Base-by-base conservation (phyloP, 1,140 invertebrate species). In the Brachystomella parvula region DNA sequence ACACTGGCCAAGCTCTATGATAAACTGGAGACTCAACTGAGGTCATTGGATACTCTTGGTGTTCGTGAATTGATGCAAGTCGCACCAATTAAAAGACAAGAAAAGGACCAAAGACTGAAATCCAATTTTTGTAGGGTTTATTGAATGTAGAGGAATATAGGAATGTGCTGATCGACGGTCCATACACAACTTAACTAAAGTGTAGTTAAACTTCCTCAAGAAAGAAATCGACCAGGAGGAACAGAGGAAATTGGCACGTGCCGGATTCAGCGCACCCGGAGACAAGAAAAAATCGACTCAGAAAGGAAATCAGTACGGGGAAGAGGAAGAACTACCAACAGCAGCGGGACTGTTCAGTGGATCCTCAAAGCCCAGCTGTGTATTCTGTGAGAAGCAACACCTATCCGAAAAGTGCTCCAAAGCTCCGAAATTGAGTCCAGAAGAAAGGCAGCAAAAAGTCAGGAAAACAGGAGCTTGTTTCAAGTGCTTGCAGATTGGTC, bases 21-120 rank as follows among this genome's bases (percentile, higher is more conserved):
- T 24, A 57, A 57, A 58, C 24, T 67, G 24, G 49, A 58, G 32
- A 60, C 61, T 33, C 57, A 62, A 17, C 19, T 61, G 17, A 59
- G 63, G 32, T 35, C 65, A 12, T 21, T 66, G 28, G 58, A 67
- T 12, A 39, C 56, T 1, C 32, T 65, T 1, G 62, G 56, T 12
- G 49, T 31, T 30, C 24, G 9, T 9, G 15, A 15, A 32, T 6
- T 3, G 15, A 15, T 21, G 58, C 9, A 24, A 12, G 58, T 19
- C 9, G 3, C 58, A 26, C 12, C 15, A 28, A 6, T 29, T 29
- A 6, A 29, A 60, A 30, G 58, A 60, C 9, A 19, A 28, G 17
- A 9, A 28, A 29, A 15, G 24, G 12, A 24, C 32, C 24, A 28
- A 29, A 29, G 15, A 26, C 3, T 15, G 58, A 29, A 60, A 17